Percentiles rank a stretch among this genome's conserved stretches.
phyloP scores from a whole-genome alignment of 2,113 vertebrate species.

The Monopterus albus region DNA sequence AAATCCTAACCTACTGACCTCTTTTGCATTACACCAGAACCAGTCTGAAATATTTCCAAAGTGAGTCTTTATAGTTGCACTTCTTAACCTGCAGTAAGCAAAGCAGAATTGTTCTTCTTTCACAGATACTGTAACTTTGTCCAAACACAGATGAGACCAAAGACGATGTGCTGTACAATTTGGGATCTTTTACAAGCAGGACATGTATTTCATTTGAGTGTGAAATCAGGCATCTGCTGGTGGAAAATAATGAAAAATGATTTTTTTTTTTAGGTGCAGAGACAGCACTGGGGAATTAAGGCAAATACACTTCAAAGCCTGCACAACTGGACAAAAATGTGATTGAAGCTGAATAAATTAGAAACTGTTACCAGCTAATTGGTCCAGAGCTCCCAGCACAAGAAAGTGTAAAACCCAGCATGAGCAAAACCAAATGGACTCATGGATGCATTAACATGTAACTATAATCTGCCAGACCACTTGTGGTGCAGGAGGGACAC shows the following conservation, averaged over 20 bases:
- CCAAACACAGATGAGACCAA: background rate
- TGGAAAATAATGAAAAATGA: conserved; percentile 51
- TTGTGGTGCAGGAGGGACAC: conserved; percentile 27
- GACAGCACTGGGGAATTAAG: conserved; percentile 79
- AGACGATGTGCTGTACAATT: conserved; percentile 6
- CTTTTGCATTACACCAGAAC: background rate
- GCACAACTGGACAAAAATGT: conserved; percentile 81
- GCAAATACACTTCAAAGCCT: conserved; percentile 84
- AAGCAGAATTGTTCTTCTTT: background rate
- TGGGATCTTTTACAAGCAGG: conserved; percentile 19
- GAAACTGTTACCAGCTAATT: conserved; percentile 83
- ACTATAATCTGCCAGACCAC: conserved; percentile 40
- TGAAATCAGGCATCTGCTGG: conserved; percentile 29
- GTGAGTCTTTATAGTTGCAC: background rate
- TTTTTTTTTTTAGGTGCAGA: conserved; percentile 79
- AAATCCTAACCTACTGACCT: conserved; percentile 14
- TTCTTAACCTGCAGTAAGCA: background rate
- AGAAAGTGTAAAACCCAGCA: conserved; percentile 65
- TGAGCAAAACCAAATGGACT: conserved; percentile 67
- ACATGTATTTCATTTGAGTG: conserved; percentile 38
- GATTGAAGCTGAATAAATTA: conserved; percentile 86
- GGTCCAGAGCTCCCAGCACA: conserved; percentile 76
- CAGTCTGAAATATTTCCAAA: background rate
- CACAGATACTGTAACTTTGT: background rate
- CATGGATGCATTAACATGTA: conserved; percentile 41